Evolutionary conservation across 2,113 vertebrate genomes (phyloP).

Genomic region (Salvator merianae): DNA sequence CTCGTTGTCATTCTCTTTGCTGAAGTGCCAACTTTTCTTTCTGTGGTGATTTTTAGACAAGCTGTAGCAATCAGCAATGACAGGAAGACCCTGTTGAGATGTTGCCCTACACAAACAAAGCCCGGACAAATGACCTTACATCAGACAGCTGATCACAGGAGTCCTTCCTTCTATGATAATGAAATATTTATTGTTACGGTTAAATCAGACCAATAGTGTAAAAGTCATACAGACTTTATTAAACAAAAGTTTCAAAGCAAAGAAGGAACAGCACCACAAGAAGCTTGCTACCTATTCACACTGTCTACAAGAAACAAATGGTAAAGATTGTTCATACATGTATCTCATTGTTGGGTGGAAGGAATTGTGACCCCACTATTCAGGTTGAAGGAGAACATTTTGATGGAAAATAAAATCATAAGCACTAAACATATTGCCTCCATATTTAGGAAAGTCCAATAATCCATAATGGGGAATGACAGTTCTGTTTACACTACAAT

Average conservation of each 20-base stretch:
- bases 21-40: not conserved
- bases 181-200: slow-evolving; percentile 49
- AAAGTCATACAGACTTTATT: not conserved
- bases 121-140: not conserved
- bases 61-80: not conserved
- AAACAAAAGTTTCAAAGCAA: slow-evolving; percentile 10
- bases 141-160: slow-evolving; percentile 40
- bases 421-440: not conserved
- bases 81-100: not conserved
- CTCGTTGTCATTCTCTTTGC: slow-evolving; percentile 7
- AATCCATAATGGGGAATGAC: not conserved
- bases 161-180: slow-evolving; percentile 13
- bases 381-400: not conserved
- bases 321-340: not conserved
- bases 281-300: not conserved
- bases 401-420: not conserved
- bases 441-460: not conserved
- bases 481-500: not conserved
- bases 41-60: slow-evolving; percentile 6
- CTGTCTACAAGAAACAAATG: not conserved
- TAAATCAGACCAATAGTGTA: slow-evolving; percentile 25
- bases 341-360: not conserved
- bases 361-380: slow-evolving; percentile 16
- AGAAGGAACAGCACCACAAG: slow-evolving; percentile 11
- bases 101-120: slow-evolving; percentile 27